Base-by-base conservation (phyloP, 1,140 invertebrate species). In the Drosophila simulans region DNA sequence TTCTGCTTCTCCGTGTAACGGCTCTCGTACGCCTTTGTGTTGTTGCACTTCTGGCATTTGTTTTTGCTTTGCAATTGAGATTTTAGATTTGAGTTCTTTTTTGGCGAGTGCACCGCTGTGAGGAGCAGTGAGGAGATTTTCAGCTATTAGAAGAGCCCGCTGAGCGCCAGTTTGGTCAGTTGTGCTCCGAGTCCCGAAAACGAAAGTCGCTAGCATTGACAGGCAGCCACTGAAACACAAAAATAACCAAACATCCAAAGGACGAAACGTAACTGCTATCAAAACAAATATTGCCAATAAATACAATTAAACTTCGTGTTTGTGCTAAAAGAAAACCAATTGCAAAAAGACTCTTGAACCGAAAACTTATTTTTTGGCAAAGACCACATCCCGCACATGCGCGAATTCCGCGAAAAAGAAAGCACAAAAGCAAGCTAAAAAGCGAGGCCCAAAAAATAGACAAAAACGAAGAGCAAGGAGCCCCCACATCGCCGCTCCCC, bases 181-280 rank as follows among this genome's bases (percentile, higher is more conserved):
- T 78, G 90, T 91, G 80, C 86, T 91, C 90, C 81, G 86, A 79
- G 73, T 70, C 71, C 86, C 80, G 66, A 80, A 85, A 80, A 88
- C 76, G 71, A 79, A 88, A 68, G 82, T 82, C 68, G 65, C 43
- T 55, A 52, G 35, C 53, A 48, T 76, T 35, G 52, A 49, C 42
- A 52, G 54, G 34, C 73, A 80, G 37, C 48, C 57, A 20, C 34
- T 59, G 69, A 59, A 69, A 35, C 25, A 51, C 37, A 37, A 51
- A 42, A 5, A 31, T 10, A 37, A 65, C 17, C 17, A 34, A 27
- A 54, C 48, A 63, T 15, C n/a, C 22, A 63, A 77, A 71, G 74
- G 74, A 70, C 65, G 75, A 71, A 40, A 54, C 56, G 12, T 76
- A 22, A 78, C 54, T 70, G 43, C 45, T 40, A 66, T 49, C 55